These are phyloP conservation scores for Amphipoea lucens DNA, from an alignment of 2,888 invertebrate species.

Conservation along the genomic window DNA sequence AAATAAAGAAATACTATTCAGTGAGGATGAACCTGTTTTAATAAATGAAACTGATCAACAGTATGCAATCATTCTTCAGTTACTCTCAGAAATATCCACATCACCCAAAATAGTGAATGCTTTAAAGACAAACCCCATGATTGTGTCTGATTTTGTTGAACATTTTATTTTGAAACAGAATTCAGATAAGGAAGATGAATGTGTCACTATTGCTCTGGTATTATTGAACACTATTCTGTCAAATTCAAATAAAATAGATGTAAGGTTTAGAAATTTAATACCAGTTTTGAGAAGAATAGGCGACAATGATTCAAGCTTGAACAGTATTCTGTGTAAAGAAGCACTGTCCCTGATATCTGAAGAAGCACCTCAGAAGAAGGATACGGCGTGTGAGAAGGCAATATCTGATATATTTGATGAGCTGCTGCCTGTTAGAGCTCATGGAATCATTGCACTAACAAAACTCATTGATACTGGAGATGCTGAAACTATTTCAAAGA, in stretches of 20 bases:
- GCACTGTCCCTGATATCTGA: slow-evolving; percentile 76
- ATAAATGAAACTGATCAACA: slow-evolving; percentile 78
- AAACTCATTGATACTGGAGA: slow-evolving; percentile 93
- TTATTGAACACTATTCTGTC: slow-evolving; percentile 84
- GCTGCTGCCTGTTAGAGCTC: slow-evolving; percentile 94
- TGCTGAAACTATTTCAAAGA: slow-evolving; percentile 91
- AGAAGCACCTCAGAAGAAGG: slow-evolving; percentile 66
- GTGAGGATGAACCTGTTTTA: slow-evolving; percentile 80
- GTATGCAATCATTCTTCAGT: slow-evolving; percentile 86
- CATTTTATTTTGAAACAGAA: slow-evolving; percentile 79
- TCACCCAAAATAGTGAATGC: slow-evolving; percentile 82
- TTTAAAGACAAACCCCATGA: slow-evolving; percentile 84
- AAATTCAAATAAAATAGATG: slow-evolving; percentile 72
- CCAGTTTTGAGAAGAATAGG: slow-evolving; percentile 77
- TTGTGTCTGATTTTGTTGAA: slow-evolving; percentile 87
- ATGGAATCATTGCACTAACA: slow-evolving; percentile 93
- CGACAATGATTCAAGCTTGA: slow-evolving; percentile 71
- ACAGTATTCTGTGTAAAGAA: slow-evolving; percentile 81
- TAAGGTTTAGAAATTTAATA: slow-evolving; percentile 75
- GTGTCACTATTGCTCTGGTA: slow-evolving; percentile 83
- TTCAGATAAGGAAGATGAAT: slow-evolving; percentile 78
- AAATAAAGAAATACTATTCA: slow-evolving; percentile 78
- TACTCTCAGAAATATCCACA: slow-evolving; percentile 88
- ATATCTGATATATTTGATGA: slow-evolving; percentile 92
- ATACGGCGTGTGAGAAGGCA: slow-evolving; percentile 90